Conservation (phyloP, 2,888 invertebrate genomes). For the Mythimna pallens region DNA sequence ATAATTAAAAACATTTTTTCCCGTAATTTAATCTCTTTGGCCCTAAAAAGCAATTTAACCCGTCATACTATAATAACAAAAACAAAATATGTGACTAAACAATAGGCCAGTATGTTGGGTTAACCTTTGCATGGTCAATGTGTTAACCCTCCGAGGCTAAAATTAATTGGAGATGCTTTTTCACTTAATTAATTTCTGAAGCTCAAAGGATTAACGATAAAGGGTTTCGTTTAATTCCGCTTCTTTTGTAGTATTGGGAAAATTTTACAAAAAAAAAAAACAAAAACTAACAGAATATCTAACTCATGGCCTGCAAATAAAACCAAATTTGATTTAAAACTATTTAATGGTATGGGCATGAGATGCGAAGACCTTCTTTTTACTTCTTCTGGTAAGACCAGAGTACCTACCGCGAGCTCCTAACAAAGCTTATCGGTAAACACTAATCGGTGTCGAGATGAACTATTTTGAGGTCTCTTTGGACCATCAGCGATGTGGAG, state of each 20-base stretch:
- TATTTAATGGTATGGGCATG: no score
- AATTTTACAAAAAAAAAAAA: background rate
- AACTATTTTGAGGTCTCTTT: no score
- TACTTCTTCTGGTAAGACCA: no score
- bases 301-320: no score
- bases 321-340: no score
- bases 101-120: conserved; percentile 35
- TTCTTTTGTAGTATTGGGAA: background rate
- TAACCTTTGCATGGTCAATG: conserved; percentile 42
- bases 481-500: no score
- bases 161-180: conserved; percentile 40
- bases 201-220: background rate
- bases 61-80: conserved; percentile 47
- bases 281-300: background rate
- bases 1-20: conserved; percentile 46
- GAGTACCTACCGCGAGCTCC: no score
- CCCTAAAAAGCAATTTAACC: conserved; percentile 52
- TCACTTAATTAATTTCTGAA: conserved; percentile 31
- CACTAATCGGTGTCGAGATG: no score
- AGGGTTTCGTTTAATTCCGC: background rate
- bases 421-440: no score
- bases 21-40: conserved; percentile 26
- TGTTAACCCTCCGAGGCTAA: conserved; percentile 18
- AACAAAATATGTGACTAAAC: conserved; percentile 44
- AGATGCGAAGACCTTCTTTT: no score